phyloP scores from a whole-genome alignment of 2,797 vertebrate species.

The Knipowitschia caucasica region DNA sequence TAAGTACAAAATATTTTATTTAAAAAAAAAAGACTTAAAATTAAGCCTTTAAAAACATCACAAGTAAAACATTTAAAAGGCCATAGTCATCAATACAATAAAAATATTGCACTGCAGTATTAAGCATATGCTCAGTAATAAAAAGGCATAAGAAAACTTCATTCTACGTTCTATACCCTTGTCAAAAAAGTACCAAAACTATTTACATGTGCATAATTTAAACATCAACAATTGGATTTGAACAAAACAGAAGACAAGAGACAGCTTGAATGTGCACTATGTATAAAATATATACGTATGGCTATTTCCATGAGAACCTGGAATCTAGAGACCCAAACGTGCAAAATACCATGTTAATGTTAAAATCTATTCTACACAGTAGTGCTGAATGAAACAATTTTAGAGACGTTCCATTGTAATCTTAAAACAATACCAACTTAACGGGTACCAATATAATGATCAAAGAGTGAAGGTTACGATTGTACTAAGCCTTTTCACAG shows the following conservation, averaged over 20 bases:
- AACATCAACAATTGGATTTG: slow-evolving; percentile 57
- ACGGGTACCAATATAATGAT: slow-evolving; percentile 10
- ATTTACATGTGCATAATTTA: slow-evolving; percentile 44
- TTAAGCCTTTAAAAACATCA: slow-evolving; percentile 46
- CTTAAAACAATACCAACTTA: slow-evolving; percentile 21
- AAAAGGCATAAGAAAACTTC: slow-evolving; percentile 34
- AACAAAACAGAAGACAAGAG: slow-evolving; percentile 36
- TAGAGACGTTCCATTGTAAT: slow-evolving; percentile 24
- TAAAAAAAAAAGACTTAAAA: slow-evolving; percentile 54
- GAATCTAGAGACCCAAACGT: slow-evolving; percentile 49
- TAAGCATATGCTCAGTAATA: slow-evolving; percentile 57
- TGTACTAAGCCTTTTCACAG: slow-evolving; percentile 20
- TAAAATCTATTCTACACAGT: slow-evolving; percentile 15
- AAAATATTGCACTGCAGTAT: slow-evolving; percentile 59
- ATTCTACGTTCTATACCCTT: slow-evolving; percentile 24
- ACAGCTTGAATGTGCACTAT: slow-evolving; percentile 31
- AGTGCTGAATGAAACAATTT: slow-evolving; percentile 13
- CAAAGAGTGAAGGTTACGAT: not conserved
- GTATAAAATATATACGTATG: slow-evolving; percentile 29
- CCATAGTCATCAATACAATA: slow-evolving; percentile 55
- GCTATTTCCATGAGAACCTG: slow-evolving; percentile 48
- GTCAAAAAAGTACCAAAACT: slow-evolving; percentile 12
- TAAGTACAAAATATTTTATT: slow-evolving; percentile 68
- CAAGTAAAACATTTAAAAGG: slow-evolving; percentile 65
- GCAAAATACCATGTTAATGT: slow-evolving; percentile 25